Evolutionary conservation across 1,140 invertebrate species (phyloP).

Genomic region (Formica selysi): DNA sequence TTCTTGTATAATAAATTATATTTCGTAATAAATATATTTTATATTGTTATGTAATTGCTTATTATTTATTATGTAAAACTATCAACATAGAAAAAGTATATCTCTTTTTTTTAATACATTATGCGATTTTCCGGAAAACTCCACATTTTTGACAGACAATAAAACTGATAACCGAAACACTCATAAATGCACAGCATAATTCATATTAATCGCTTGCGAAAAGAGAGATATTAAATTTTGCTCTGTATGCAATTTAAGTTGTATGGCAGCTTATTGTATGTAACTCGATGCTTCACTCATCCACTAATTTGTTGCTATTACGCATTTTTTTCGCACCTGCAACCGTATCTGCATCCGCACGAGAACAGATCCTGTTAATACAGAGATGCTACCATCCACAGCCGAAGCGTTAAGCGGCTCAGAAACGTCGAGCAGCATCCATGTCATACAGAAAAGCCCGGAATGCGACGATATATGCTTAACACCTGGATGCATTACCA

Average conservation of each 20-base stretch:
- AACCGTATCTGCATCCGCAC: conserved; percentile 72
- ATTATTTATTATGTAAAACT: neutral
- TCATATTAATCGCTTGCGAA: neutral
- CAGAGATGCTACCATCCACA: conserved; percentile 82
- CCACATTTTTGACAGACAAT: neutral
- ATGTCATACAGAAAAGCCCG: conserved; percentile 64
- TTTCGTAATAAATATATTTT: neutral
- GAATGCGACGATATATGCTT: conserved; percentile 86
- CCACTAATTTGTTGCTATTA: conserved; percentile 46
- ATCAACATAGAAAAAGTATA: neutral
- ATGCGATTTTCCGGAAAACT: neutral
- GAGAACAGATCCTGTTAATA: conserved; percentile 78
- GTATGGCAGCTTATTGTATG: conserved; percentile 17
- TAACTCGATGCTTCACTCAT: conserved; percentile 10
- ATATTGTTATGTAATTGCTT: neutral
- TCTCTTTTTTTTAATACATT: neutral
- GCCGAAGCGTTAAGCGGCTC: conserved; percentile 82
- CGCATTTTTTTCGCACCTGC: conserved; percentile 69
- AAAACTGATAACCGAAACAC: neutral
- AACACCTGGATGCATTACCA: conserved; percentile 89
- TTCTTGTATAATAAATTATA: neutral
- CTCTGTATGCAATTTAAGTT: conserved; percentile 18
- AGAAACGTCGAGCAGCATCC: conserved; percentile 64
- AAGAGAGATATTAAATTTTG: neutral
- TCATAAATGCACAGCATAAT: neutral